phyloP scores from a whole-genome alignment of 1,140 invertebrate species.

The Zaprionus africanus region DNA sequence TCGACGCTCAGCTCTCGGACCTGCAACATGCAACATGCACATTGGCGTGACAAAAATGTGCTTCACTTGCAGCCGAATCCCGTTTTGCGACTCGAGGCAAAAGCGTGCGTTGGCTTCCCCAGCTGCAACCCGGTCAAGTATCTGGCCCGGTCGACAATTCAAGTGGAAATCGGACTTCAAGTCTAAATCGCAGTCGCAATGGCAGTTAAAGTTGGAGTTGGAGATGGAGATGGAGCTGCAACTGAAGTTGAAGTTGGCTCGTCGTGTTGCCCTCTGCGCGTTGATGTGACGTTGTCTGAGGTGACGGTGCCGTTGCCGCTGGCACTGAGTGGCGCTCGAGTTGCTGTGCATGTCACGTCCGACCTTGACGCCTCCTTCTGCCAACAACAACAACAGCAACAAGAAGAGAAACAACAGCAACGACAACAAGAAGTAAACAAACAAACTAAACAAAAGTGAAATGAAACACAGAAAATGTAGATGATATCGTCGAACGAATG shows the following conservation, averaged over 20 bases:
- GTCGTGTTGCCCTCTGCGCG: constrained; percentile 17
- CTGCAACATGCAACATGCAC: constrained; percentile 50
- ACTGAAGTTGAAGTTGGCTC: constrained; percentile 16
- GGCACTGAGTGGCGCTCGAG: constrained; percentile 53
- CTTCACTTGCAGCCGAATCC: constrained; percentile 22
- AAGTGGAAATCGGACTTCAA: constrained; percentile 6
- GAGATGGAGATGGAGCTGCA: neutral
- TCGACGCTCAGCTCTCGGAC: neutral
- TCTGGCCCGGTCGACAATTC: neutral
- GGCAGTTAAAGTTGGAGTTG: neutral
- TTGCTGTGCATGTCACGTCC: constrained; percentile 61
- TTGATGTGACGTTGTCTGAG: constrained; percentile 39
- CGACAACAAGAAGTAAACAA: constrained; percentile 32
- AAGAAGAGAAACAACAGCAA: constrained; percentile 10
- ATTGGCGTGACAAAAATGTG: constrained; percentile 52
- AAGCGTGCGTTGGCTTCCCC: constrained; percentile 17
- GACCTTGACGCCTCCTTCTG: constrained; percentile 60
- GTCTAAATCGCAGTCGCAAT: neutral
- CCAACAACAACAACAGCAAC: constrained; percentile 16
- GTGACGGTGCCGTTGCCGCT: constrained; percentile 19
- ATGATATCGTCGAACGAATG: constrained; percentile 16
- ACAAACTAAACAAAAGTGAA: constrained; percentile 60
- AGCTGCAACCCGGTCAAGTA: constrained; percentile 33
- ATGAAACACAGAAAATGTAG: constrained; percentile 45
- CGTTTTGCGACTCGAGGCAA: constrained; percentile 11